Conservation (phyloP, 1,140 invertebrate species). For the Anagrus nilaparvatae region DNA sequence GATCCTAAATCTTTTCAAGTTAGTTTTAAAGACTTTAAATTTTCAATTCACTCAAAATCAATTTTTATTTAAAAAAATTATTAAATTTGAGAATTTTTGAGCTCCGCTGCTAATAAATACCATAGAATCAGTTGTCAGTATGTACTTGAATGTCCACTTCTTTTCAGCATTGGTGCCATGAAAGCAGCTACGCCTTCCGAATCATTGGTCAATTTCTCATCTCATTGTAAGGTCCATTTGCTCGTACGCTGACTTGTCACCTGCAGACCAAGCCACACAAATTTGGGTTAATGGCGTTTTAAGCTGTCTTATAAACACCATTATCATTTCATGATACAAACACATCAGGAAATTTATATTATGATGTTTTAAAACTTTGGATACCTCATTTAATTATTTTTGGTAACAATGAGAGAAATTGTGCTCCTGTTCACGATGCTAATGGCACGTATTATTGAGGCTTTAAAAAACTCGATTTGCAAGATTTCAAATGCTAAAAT, state of each 20-base stretch:
- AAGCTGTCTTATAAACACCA: slow-evolving; percentile 14
- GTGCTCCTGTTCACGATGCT: slow-evolving; percentile 15
- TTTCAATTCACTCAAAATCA: slow-evolving; percentile 1
- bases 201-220: slow-evolving; percentile 14
- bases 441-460: slow-evolving; percentile 14
- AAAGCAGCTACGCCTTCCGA: too few relatives aligned
- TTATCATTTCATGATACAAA: slow-evolving; percentile 14
- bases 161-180: slow-evolving; percentile 12
- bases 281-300: slow-evolving; percentile 43
- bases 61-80: slow-evolving; percentile 14
- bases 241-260: slow-evolving; percentile 40
- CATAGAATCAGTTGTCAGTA: slow-evolving; percentile 36
- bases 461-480: slow-evolving; percentile 15
- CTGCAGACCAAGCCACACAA: slow-evolving; percentile 46
- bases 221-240: slow-evolving; percentile 15
- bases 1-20: too few relatives aligned
- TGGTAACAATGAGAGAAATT: slow-evolving; percentile 15
- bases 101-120: slow-evolving; percentile 43
- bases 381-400: slow-evolving; percentile 16
- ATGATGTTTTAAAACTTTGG: slow-evolving; percentile 15
- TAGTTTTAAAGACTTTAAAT: too few relatives aligned
- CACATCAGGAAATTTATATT: too few relatives aligned
- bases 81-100: slow-evolving; percentile 12
- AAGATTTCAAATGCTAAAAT: too few relatives aligned
- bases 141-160: slow-evolving; percentile 10